Base-by-base conservation (phyloP, 2,797 vertebrate species). In the Sebastolobus alascanus region DNA sequence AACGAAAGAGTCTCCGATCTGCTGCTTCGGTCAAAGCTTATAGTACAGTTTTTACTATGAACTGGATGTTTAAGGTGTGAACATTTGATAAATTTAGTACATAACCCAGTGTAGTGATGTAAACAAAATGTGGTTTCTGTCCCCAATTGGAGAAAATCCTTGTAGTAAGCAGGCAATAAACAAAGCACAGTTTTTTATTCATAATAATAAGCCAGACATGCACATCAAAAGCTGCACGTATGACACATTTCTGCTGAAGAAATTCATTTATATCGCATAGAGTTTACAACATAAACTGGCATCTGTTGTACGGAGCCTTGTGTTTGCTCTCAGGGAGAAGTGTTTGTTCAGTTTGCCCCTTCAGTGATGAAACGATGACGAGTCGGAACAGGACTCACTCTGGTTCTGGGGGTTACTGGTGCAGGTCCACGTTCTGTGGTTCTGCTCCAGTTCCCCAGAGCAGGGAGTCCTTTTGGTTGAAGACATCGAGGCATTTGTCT, bases 401-500 rank as follows among this genome's bases (percentile, higher is more conserved):
- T 68, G 80, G 58, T 82, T 85, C 80, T 87, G 78, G n/a, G 33
- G 74, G 75, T 63, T 3, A 1, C 89, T 76, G 89, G 77, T 73
- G 71, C 88, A 74, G 89, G 8, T 4, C 14, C 94, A 93, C 85
- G 95, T 96, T 96, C 91, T 96, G 95, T 95, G 94, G 84, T 71
- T 84, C 91, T 93, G 90, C 27, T 78, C 84, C 9, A 29, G 89
- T 7, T 27, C 86, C 82, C 81, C 92, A 87, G 94, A 85, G 77
- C 81, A 60, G 87, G 16, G 80, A 72, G 89, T 92, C 88, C 91
- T 50, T 64, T 61, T 76, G 8, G 11, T 94, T 98, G 93, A 95
- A 93, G 97, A 98, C 93, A 93, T 95, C 2, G 97, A 98, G 97
- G 97, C 97, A 98, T 99, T 98, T 98, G 97, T 99, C 98, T 99